A percentile compares a stretch with the other conserved stretches of the same genome.
Evolutionary conservation across 2,888 invertebrate genomes (phyloP).

Genomic region (Drosophila ustulata): DNA sequence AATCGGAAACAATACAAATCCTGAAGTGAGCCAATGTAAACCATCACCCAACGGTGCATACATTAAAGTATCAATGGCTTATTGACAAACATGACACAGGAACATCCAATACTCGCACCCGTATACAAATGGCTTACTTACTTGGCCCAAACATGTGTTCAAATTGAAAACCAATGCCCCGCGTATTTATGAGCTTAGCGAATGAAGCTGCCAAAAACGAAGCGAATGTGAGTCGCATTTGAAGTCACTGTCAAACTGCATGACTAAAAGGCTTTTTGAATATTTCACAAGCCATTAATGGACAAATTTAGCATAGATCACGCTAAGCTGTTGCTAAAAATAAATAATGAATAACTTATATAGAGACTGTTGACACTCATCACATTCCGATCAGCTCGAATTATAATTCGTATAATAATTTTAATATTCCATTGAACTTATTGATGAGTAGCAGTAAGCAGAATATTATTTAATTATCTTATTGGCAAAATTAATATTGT

Average conservation of each 20-base stretch:
- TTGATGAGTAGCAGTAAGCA: no score
- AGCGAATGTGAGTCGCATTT: conserved; percentile 15
- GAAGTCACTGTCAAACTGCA: conserved; percentile 43
- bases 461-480: not conserved
- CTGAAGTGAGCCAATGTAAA: conserved; percentile 63
- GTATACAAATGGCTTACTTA: conserved; percentile 35
- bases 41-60: conserved; percentile 56
- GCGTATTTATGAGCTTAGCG: conserved; percentile 45
- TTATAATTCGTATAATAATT: not conserved
- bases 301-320: conserved; percentile 3
- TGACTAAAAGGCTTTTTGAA: conserved; percentile 17
- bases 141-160: conserved; percentile 51
- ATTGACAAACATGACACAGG: conserved; percentile 34
- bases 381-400: not conserved
- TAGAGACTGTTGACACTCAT: not conserved
- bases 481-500: no score
- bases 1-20: conserved; percentile 55
- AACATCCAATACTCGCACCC: conserved; percentile 11
- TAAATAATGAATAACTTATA: not conserved
- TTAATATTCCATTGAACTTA: not conserved
- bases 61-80: conserved; percentile 78
- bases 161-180: conserved; percentile 69
- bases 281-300: conserved; percentile 32
- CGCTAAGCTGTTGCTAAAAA: not conserved
- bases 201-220: conserved; percentile 15